Evolutionary conservation across 2,113 vertebrate species (phyloP).

Genomic region (Nyctereutes procyonoides): DNA sequence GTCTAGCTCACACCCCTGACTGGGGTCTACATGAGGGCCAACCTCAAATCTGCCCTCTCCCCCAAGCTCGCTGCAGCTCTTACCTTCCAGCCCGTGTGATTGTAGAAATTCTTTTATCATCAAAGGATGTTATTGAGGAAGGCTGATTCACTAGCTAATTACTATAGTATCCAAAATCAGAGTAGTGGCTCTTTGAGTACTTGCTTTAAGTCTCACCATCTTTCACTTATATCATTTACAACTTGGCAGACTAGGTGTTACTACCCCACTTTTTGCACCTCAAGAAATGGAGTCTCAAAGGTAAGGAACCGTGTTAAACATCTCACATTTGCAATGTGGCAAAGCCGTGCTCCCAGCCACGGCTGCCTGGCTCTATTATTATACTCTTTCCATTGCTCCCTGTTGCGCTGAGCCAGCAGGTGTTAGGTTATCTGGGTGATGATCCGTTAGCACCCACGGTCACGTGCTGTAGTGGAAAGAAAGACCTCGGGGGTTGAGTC

Average conservation of each 20-base stretch:
- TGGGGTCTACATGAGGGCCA: not conserved
- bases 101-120: not conserved
- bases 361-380: not conserved
- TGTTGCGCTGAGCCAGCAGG: not conserved
- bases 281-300: not conserved
- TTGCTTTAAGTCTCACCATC: not conserved
- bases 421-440: not conserved
- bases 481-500: not conserved
- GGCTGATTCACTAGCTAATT: not conserved
- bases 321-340: not conserved
- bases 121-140: not conserved
- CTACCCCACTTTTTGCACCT: not conserved
- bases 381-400: not conserved
- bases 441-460: not conserved
- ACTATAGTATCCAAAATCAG: not conserved
- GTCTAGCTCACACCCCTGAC: not conserved
- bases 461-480: not conserved
- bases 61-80: not conserved
- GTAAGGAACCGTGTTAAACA: not conserved
- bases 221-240: not conserved
- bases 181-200: not conserved
- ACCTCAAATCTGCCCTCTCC: not conserved
- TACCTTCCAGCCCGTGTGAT: not conserved
- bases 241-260: not conserved
- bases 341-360: not conserved